Percentiles rank a stretch among this genome's conserved stretches.
These are phyloP conservation scores for Drosophila nigritarsus DNA, from an alignment of 2,888 invertebrate genomes.

Conservation along the genomic window DNA sequence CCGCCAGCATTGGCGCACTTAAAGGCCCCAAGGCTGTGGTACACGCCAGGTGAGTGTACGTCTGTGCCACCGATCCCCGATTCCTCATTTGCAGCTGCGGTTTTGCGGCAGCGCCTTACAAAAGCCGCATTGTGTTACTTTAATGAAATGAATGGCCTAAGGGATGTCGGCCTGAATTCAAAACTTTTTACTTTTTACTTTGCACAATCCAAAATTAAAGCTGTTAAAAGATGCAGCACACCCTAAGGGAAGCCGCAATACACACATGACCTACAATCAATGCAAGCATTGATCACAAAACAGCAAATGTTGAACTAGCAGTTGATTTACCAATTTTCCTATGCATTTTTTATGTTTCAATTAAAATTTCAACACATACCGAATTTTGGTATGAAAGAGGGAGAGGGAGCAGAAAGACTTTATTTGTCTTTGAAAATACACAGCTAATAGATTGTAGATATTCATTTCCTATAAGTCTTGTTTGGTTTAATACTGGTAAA, in stretches of 20 bases:
- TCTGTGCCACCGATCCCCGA: conserved; percentile 26
- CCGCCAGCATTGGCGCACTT: conserved; percentile 73
- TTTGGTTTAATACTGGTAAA: neutral
- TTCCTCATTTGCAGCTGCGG: conserved; percentile 58
- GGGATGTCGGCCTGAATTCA: conserved; percentile 48
- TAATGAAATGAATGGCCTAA: conserved; percentile 76
- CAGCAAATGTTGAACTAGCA: conserved; percentile 1
- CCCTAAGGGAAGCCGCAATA: conserved; percentile 30
- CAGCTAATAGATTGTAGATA: neutral
- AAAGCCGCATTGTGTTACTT: conserved; percentile 74
- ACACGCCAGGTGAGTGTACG: conserved; percentile 23
- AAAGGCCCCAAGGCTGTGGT: conserved; percentile 64
- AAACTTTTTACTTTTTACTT: conserved; percentile 27
- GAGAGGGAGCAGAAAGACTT: neutral
- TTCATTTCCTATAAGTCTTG: neutral
- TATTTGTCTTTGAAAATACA: neutral
- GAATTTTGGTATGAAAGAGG: neutral
- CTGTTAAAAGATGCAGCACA: conserved; percentile 52
- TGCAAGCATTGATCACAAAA: conserved; percentile 35
- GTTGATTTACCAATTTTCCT: conserved; percentile 27
- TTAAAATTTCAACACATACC: neutral
- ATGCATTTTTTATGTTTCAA: conserved; percentile 26
- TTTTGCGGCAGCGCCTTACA: conserved; percentile 60
- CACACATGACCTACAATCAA: conserved; percentile 74
- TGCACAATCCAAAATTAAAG: conserved; percentile 64